These are phyloP conservation scores for Miniopterus natalensis DNA, from an alignment of 2,113 vertebrate species.

Conservation along the genomic window DNA sequence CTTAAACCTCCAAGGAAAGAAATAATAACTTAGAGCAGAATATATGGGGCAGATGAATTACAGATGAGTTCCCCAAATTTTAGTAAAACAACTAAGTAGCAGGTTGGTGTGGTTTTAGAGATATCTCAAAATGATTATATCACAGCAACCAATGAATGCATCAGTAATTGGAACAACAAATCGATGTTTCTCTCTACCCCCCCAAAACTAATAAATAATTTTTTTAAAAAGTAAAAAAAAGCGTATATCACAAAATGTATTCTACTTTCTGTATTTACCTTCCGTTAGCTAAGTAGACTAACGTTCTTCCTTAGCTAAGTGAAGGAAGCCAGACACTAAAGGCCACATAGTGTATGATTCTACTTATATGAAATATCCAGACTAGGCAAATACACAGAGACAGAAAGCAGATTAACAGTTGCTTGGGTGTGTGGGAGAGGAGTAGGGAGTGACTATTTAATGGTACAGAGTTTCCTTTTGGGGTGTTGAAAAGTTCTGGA, in stretches of 20 bases:
- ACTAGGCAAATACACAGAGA: not conserved
- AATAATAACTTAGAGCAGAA: not conserved
- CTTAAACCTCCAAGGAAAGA: not conserved
- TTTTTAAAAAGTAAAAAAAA: too few species aligned
- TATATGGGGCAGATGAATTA: not conserved
- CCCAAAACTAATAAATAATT: too few species aligned
- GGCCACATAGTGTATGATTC: not conserved
- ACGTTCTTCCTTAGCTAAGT: not conserved
- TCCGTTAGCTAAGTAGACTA: not conserved
- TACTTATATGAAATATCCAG: not conserved
- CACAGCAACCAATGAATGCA: not conserved
- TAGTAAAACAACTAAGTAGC: not conserved
- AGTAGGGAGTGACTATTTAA: not conserved
- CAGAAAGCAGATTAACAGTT: not conserved
- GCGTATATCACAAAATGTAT: not conserved
- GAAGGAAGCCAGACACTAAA: not conserved
- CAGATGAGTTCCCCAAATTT: not conserved
- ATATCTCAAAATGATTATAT: not conserved
- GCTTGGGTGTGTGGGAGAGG: not conserved
- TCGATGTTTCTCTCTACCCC: too few species aligned
- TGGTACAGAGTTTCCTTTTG: not conserved
- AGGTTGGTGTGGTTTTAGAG: constrained; percentile 32
- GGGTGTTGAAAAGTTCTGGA: not conserved
- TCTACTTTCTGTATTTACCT: not conserved
- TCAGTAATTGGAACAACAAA: too few species aligned